These are phyloP conservation scores for Pocota personata DNA, from an alignment of 2,888 invertebrate species.

Conservation along the genomic window DNA sequence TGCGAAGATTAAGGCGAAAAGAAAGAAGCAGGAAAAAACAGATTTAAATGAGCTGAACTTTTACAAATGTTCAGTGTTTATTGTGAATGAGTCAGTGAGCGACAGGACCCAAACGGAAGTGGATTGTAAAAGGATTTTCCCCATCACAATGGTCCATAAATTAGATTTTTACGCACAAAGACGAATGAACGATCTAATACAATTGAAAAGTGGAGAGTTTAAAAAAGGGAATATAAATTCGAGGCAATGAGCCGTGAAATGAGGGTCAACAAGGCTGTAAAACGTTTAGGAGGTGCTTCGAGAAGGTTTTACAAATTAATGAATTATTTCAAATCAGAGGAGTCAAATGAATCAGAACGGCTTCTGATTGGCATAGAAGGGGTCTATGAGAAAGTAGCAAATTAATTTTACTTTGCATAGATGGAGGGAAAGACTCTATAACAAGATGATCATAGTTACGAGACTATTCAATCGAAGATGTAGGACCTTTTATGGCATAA, in stretches of 20 bases:
- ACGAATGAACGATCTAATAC: constrained; percentile 42
- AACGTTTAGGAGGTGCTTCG: constrained; percentile 21
- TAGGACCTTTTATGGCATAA: no score
- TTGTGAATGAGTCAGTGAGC: constrained; percentile 50
- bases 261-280: constrained; percentile 53
- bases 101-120: constrained; percentile 40
- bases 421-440: no score
- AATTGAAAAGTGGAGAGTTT: constrained; percentile 42
- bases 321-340: constrained; percentile 5
- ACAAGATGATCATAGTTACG: no score
- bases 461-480: no score
- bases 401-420: no score
- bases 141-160: constrained; percentile 57
- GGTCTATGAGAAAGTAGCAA: neutral
- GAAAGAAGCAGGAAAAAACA: constrained; percentile 32
- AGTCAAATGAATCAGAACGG: neutral
- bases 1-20: neutral
- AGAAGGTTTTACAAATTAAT: constrained; percentile 34
- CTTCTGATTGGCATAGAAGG: neutral
- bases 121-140: constrained; percentile 56
- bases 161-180: constrained; percentile 56
- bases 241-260: constrained; percentile 56
- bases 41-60: constrained; percentile 60
- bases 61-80: constrained; percentile 33
- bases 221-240: constrained; percentile 18